These are phyloP conservation scores for Heliconius congener DNA, from an alignment of 1,140 invertebrate genomes.

Conservation along the genomic window DNA sequence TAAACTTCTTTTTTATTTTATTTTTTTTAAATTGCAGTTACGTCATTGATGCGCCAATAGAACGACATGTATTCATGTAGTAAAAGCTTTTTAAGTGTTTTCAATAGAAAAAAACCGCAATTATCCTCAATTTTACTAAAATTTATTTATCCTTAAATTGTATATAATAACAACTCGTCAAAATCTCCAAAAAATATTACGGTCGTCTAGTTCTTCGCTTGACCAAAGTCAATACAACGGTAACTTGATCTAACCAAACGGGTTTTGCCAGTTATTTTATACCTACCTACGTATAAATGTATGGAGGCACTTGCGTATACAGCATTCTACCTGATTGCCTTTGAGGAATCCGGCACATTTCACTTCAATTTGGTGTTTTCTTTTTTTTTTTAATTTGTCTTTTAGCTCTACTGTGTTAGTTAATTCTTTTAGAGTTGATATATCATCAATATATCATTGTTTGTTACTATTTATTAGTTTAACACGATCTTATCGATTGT, in stretches of 20 bases:
- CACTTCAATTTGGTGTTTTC: slow-evolving; percentile 14
- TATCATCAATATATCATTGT: no score
- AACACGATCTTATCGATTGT: no score
- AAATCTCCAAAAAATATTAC: slow-evolving; percentile 1
- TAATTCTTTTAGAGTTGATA: not conserved
- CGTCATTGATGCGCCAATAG: no score
- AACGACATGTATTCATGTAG: no score
- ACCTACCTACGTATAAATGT: slow-evolving; percentile 33
- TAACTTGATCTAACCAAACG: slow-evolving; percentile 53
- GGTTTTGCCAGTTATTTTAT: slow-evolving; percentile 44
- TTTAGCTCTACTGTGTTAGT: not conserved
- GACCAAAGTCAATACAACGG: slow-evolving; percentile 54
- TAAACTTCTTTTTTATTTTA: no score
- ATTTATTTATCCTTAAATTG: not conserved
- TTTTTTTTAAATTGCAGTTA: no score
- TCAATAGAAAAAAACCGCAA: no score
- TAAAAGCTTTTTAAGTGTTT: no score
- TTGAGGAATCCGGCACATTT: slow-evolving; percentile 49
- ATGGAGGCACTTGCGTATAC: slow-evolving; percentile 43
- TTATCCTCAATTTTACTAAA: not conserved
- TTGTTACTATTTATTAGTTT: no score
- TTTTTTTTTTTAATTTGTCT: not conserved
- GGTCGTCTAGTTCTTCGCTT: slow-evolving; percentile 23
- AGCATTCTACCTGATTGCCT: slow-evolving; percentile 58
- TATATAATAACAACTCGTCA: not conserved